phyloP scores from a whole-genome alignment of 1,140 invertebrate species.

The Papilio polyxenes region DNA sequence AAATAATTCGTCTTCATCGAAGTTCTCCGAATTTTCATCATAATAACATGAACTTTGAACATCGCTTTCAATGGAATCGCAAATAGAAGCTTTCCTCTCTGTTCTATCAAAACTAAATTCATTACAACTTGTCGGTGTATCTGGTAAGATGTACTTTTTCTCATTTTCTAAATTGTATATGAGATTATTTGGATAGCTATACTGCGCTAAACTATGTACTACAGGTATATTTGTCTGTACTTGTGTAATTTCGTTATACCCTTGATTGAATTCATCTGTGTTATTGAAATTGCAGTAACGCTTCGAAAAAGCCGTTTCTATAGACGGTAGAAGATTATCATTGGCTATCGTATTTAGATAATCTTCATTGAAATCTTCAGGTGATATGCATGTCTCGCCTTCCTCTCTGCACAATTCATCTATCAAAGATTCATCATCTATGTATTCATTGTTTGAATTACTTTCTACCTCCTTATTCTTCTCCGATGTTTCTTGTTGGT shows the following conservation, averaged over 20 bases:
- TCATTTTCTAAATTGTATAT: conserved; percentile 67
- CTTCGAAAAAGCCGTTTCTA: conserved; percentile 79
- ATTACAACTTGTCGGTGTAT: conserved; percentile 72
- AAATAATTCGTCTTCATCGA: conserved; percentile 74
- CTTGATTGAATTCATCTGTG: conserved; percentile 57
- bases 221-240: conserved; percentile 49
- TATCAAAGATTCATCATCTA: conserved; percentile 74
- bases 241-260: conserved; percentile 50
- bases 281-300: conserved; percentile 71
- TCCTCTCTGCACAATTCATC: conserved; percentile 75
- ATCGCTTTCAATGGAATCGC: conserved; percentile 73
- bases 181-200: conserved; percentile 76
- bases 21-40: conserved; percentile 73
- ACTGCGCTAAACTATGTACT: conserved; percentile 73
- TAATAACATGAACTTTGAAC: conserved; percentile 70
- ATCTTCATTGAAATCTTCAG: conserved; percentile 72
- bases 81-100: conserved; percentile 68
- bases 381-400: conserved; percentile 63
- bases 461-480: conserved; percentile 53
- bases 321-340: conserved; percentile 72
- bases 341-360: conserved; percentile 56
- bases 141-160: conserved; percentile 67
- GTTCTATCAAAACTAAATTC: conserved; percentile 72
- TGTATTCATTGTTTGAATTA: conserved; percentile 66
- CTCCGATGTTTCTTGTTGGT: conserved; percentile 58